Evolutionary conservation across 2,888 invertebrate species (phyloP).

Genomic region (Nephrotoma guestfalica): DNA sequence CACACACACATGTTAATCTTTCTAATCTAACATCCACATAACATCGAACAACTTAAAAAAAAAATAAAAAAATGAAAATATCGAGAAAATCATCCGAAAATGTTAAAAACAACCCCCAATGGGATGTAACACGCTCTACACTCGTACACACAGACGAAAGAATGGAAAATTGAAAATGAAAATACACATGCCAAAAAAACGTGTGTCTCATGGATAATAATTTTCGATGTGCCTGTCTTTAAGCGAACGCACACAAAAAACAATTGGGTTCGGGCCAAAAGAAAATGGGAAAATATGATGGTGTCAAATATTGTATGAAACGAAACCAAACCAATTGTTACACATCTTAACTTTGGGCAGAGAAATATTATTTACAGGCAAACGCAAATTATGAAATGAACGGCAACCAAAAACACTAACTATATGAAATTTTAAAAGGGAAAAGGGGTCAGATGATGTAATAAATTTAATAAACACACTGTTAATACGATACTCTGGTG

Average conservation of each 20-base stretch:
- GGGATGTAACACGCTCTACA: neutral
- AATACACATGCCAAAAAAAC: neutral
- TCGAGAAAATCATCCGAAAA: neutral
- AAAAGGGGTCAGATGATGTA: neutral
- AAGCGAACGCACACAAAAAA: neutral
- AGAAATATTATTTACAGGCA: neutral
- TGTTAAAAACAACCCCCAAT: neutral
- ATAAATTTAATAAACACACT: neutral
- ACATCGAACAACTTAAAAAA: neutral
- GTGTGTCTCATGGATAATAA: neutral
- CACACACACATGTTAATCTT: neutral
- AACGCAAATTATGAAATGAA: neutral
- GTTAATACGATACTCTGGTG: neutral
- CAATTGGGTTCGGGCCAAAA: neutral
- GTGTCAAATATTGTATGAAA: neutral
- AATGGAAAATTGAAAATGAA: neutral
- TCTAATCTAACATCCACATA: neutral
- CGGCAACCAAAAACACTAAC: neutral
- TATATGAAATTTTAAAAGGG: neutral
- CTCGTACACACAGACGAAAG: neutral
- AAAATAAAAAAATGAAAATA: neutral
- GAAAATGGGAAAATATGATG: neutral
- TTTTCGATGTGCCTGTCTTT: neutral
- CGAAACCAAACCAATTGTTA: neutral
- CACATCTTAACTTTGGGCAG: neutral